Evolutionary conservation across 2,113 vertebrate species (phyloP).

Genomic region (Aldabrachelys gigantea): DNA sequence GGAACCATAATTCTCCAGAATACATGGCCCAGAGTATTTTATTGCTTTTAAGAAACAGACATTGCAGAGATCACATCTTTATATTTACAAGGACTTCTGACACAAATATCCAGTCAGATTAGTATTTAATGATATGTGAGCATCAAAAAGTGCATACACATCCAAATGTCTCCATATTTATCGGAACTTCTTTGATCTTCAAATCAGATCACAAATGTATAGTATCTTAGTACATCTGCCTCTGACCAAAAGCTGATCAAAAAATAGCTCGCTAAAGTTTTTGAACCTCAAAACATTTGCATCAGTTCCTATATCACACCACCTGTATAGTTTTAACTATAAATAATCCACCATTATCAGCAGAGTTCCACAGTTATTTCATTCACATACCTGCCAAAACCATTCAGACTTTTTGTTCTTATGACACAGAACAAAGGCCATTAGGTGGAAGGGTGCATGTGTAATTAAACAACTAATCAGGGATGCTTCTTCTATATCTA

Average conservation of each 20-base stretch:
- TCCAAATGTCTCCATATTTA: not conserved
- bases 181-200: not conserved
- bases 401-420: not conserved
- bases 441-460: not conserved
- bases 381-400: not conserved
- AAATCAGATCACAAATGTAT: rapidly evolving
- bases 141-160: not conserved
- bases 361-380: not conserved
- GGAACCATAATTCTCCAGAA: no score
- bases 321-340: not conserved
- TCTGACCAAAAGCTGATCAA: not conserved
- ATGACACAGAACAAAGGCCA: not conserved
- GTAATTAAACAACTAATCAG: not conserved
- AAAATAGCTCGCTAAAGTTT: not conserved
- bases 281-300: not conserved
- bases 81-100: not conserved
- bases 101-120: not conserved
- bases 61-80: rapidly evolving
- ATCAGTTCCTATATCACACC: not conserved
- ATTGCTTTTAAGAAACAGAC: not conserved
- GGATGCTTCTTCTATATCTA: not conserved
- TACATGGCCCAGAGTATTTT: no score
- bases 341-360: not conserved
- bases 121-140: rapidly evolving
- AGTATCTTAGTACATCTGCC: rapidly evolving